Base-by-base conservation (phyloP, 1,140 invertebrate species). In the Platorchestia sp. region DNA sequence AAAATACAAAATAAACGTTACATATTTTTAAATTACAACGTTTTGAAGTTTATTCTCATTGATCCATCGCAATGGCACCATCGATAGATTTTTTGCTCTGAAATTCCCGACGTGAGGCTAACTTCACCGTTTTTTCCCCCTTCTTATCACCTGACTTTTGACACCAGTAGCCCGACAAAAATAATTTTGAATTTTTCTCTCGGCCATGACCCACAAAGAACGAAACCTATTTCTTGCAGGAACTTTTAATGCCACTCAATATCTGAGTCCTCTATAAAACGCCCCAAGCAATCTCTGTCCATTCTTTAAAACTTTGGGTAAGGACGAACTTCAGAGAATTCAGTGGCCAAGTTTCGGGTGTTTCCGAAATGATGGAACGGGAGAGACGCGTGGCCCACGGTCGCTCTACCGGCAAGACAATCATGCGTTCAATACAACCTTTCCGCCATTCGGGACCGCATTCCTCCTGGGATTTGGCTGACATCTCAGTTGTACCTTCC, bases 251-350 rank as follows among this genome's bases (percentile, higher is more conserved):
- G 87, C 87, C 87, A 90, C 22, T 90, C 87, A 90, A 90, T 90
- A 90, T 90, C 41, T 27, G 87, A 6, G 41, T 90, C 87, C 87
- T 3, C 87, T 90, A 43, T 90, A 90, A 90, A 90, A 90, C 27
- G 36, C 87, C 87, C 5, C 41, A 90, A 90, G 87, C 87, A 90
- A 90, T 90, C 87, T 90, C 87, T 90, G 44, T 42, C 36, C 87
- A 90, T 90, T 90, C 87, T 90, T 90, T 90, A 90, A 45, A 90
- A 90, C 19, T 90, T 90, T 90, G 87, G 59, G 41, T 90, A 42
- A 90, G 10, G 86, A 36, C 86, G 87, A 90, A 90, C 87, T 90
- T 90, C 44, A 90, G 7, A 45, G 87, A 90, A 90, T 90, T 90
- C 87, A 90, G 87, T 90, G 87, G 87, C 19, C 41, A 90, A 90